phyloP scores from a whole-genome alignment of 2,888 invertebrate genomes.

The Thumatha senex region DNA sequence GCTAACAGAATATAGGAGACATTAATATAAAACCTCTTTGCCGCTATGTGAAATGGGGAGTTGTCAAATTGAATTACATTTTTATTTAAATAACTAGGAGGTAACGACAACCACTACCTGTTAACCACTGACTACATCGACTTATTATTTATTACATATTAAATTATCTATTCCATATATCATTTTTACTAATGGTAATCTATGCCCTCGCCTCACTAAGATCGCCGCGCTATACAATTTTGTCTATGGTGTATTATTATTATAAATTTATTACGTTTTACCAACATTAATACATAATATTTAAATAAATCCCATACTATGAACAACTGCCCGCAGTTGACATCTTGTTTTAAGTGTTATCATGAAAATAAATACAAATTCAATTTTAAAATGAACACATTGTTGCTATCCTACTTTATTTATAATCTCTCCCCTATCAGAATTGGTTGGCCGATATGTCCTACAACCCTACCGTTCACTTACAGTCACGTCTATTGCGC shows the following conservation, averaged over 20 bases:
- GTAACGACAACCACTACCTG: conserved; percentile 77
- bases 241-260: conserved; percentile 6
- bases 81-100: conserved; percentile 47
- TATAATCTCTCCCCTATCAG: neutral
- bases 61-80: conserved; percentile 61
- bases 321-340: conserved; percentile 63
- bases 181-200: conserved; percentile 66
- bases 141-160: conserved; percentile 71
- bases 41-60: conserved; percentile 55
- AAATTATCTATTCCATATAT: conserved; percentile 70
- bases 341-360: conserved; percentile 26
- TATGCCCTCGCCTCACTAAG: conserved; percentile 60
- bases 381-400: too few species aligned
- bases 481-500: too few species aligned
- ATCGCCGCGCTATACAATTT: conserved; percentile 33
- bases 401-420: too few species aligned
- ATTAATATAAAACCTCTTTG: conserved; percentile 43
- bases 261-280: conserved; percentile 23
- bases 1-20: conserved; percentile 49
- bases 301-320: conserved; percentile 25
- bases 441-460: too few species aligned
- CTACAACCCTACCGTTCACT: too few species aligned
- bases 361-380: conserved; percentile 22
- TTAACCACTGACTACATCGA: conserved; percentile 79
- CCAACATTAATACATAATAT: conserved; percentile 16